Evolutionary conservation across 2,113 vertebrate species (phyloP), one percentile per base, ranked within the genome.

Genomic region (Dasyprocta punctata): DNA sequence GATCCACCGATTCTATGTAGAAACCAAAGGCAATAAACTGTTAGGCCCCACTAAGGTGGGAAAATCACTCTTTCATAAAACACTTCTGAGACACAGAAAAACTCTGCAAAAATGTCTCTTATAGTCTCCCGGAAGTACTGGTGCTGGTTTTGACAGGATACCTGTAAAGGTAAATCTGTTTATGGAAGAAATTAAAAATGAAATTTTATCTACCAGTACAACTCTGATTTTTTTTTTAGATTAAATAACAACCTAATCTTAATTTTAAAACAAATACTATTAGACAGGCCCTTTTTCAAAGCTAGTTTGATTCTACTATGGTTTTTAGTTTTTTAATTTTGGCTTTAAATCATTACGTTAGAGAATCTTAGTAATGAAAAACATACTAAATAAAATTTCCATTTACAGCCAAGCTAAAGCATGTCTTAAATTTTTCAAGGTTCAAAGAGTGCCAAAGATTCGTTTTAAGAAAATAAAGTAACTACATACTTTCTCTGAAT

Each of bases 301-400:
- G 13, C 30, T n/a, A 80, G 20, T 5, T 44, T 81, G 92, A 86
- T 41, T 67, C 60, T 61, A 78, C 22, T 67, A 65, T 49, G n/a
- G n/a, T 69, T 78, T 65, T 52, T 3, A 13, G 2, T 20, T 86
- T 93, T 91, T 52, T 71, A 91, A 36, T n/a, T 58, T 2, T 78
- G 83, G 12, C 63, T 28, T 93, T 89, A 88, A 85, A 81, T 41
- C 47, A 80, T 86, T 28, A 80, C 16, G 71, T 65, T 56, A 89
- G 13, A 93, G 10, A n/a, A 56, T 65, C 56, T 71, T 61, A 56
- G 47, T 54, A 44, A 90, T n/a, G 71, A 81, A 71, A 86, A n/a
- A 33, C 9, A 90, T 61, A 82, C 16, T 41, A 91, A 93, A 77
- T 71, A 94, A 94, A 94, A 86, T 90, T 63, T 75, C 58, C 52